A percentile compares a stretch with the other conserved stretches of the same genome.
These are phyloP conservation scores for Xenus cinereus DNA, from an alignment of 2,113 vertebrate species.

Conservation along the genomic window DNA sequence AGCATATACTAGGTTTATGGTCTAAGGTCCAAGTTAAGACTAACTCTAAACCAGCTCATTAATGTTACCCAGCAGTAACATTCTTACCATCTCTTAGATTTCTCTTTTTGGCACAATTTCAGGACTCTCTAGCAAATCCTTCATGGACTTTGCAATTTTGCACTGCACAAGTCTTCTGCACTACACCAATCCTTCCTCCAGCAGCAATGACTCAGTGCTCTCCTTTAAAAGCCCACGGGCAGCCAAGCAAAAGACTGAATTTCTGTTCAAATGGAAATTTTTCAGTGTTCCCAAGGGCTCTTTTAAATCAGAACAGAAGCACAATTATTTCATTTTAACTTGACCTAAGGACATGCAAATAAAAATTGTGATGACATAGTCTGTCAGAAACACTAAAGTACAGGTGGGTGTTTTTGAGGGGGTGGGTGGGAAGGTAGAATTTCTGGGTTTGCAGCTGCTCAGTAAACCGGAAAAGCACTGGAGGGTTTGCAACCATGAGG, in stretches of 20 bases:
- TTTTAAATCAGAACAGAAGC: not conserved
- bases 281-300: not conserved
- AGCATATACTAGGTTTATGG: not conserved
- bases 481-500: not conserved
- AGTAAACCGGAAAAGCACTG: not conserved
- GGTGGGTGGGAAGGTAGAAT: accelerated
- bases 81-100: not conserved
- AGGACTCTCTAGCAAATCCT: not conserved
- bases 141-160: not conserved
- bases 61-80: not conserved
- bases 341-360: not conserved
- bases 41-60: not conserved
- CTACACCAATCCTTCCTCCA: not conserved
- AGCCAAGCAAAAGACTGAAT: not conserved
- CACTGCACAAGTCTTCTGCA: not conserved
- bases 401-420: not conserved
- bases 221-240: not conserved
- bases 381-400: not conserved
- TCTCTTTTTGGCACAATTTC: not conserved
- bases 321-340: not conserved
- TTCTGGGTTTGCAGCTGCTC: not conserved
- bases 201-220: not conserved
- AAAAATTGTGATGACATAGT: not conserved
- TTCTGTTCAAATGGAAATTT: not conserved
- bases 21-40: not conserved